These are phyloP conservation scores for Rhingia rostrata DNA, from an alignment of 2,888 invertebrate genomes.

Conservation along the genomic window DNA sequence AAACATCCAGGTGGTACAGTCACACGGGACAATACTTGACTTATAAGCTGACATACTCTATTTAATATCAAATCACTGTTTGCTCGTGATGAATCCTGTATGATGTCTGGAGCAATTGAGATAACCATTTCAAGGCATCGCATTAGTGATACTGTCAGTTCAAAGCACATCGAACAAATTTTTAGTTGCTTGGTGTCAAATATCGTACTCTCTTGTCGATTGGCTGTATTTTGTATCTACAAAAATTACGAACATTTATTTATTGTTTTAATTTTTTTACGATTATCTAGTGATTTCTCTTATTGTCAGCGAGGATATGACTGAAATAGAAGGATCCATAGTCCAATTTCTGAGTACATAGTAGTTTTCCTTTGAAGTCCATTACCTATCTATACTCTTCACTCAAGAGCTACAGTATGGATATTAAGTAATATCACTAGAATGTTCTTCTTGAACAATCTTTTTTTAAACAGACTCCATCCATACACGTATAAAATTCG, in stretches of 20 bases:
- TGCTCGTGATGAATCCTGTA: constrained; percentile 86
- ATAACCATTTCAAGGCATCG: constrained; percentile 92
- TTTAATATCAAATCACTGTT: constrained; percentile 89
- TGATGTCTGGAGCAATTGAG: constrained; percentile 86
- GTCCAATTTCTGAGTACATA: too few relatives aligned
- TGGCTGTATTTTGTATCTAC: constrained; percentile 87
- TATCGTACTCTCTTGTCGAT: constrained; percentile 84
- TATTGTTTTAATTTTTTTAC: too few relatives aligned
- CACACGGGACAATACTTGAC: constrained; percentile 91
- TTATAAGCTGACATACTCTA: constrained; percentile 88
- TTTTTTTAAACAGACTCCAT: too few relatives aligned
- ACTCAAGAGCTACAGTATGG: too few relatives aligned
- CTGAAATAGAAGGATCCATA: too few relatives aligned
- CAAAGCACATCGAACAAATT: constrained; percentile 92
- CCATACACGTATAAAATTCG: too few relatives aligned
- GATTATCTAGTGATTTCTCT: too few relatives aligned
- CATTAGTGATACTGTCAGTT: constrained; percentile 89
- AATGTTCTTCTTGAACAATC: too few relatives aligned
- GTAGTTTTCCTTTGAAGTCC: too few relatives aligned
- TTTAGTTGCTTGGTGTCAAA: constrained; percentile 91
- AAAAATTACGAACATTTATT: not conserved
- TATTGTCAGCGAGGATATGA: too few relatives aligned
- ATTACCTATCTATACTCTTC: too few relatives aligned
- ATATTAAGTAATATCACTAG: too few relatives aligned
- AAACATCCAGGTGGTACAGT: constrained; percentile 89